A percentile compares a stretch with the other conserved stretches of the same genome.
These are phyloP conservation scores for Zeuzera pyrina DNA, from an alignment of 2,888 invertebrate genomes.

Conservation along the genomic window DNA sequence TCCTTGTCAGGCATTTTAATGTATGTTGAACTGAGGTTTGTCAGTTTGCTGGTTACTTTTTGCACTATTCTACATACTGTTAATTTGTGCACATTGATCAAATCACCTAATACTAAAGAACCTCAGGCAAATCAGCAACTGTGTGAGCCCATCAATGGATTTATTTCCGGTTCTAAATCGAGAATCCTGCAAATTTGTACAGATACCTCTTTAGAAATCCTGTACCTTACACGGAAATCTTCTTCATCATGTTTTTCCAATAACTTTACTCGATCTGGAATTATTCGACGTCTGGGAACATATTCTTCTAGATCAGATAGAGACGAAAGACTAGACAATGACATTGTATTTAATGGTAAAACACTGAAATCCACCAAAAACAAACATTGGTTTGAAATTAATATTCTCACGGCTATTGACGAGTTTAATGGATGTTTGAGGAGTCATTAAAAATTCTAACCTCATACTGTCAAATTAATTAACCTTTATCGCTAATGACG, in stretches of 20 bases:
- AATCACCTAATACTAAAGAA: slow-evolving; percentile 1
- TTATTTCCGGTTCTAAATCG: background rate
- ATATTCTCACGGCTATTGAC: too few relatives aligned
- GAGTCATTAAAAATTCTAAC: too few relatives aligned
- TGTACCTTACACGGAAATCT: background rate
- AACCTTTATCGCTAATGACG: too few relatives aligned
- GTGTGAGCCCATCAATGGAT: slow-evolving; percentile 1
- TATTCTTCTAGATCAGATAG: background rate
- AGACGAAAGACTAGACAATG: background rate
- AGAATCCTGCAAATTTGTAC: background rate
- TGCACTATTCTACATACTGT: slow-evolving; percentile 2
- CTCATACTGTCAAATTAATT: too few relatives aligned
- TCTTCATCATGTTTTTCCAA: background rate
- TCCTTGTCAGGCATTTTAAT: background rate
- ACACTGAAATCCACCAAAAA: too few relatives aligned
- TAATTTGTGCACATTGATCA: slow-evolving; percentile 1
- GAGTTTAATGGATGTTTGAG: too few relatives aligned
- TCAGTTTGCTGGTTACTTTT: background rate
- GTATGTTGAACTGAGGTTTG: background rate
- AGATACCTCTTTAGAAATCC: background rate
- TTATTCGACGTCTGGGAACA: background rate
- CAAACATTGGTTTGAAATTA: too few relatives aligned
- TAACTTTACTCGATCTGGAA: background rate
- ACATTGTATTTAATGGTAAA: background rate
- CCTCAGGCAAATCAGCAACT: background rate